Evolutionary conservation across 2,888 invertebrate species (phyloP).

Genomic region (Spisula subtruncata): DNA sequence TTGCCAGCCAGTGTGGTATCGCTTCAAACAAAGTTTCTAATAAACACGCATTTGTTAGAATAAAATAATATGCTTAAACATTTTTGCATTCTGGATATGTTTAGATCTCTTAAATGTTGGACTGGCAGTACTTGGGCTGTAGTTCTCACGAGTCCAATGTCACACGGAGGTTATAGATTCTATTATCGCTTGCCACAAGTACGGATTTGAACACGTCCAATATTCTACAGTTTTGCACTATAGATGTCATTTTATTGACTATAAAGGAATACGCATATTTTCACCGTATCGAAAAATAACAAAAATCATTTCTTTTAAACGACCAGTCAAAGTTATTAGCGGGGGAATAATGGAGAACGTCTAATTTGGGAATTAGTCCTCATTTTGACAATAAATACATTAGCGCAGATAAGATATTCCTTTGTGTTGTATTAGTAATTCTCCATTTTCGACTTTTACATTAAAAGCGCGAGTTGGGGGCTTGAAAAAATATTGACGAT

Average conservation of each 20-base stretch:
- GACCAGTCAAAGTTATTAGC: slow-evolving; percentile 62
- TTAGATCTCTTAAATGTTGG: no score
- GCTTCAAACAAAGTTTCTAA: no score
- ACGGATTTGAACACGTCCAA: slow-evolving; percentile 12
- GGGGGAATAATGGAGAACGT: slow-evolving; percentile 49
- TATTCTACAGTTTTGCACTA: slow-evolving; percentile 1
- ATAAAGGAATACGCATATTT: slow-evolving; percentile 62
- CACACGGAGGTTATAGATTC: neutral
- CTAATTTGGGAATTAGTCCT: slow-evolving; percentile 65
- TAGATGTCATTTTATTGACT: slow-evolving; percentile 35
- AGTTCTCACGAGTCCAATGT: neutral
- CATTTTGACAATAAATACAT: slow-evolving; percentile 72
- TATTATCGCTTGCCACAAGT: neutral
- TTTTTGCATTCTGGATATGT: no score
- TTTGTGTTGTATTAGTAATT: slow-evolving; percentile 64
- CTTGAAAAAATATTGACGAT: slow-evolving; percentile 70
- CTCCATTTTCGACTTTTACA: slow-evolving; percentile 57
- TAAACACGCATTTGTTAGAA: no score
- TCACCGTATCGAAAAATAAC: slow-evolving; percentile 67
- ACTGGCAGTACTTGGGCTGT: no score
- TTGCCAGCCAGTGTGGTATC: no score
- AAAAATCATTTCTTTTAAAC: slow-evolving; percentile 62
- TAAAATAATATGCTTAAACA: no score
- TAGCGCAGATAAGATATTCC: slow-evolving; percentile 63
- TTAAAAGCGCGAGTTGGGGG: slow-evolving; percentile 68